Percentiles rank a stretch among this genome's conserved stretches.
phyloP scores from a whole-genome alignment of 2,888 invertebrate genomes.

The Troilus luridus region DNA sequence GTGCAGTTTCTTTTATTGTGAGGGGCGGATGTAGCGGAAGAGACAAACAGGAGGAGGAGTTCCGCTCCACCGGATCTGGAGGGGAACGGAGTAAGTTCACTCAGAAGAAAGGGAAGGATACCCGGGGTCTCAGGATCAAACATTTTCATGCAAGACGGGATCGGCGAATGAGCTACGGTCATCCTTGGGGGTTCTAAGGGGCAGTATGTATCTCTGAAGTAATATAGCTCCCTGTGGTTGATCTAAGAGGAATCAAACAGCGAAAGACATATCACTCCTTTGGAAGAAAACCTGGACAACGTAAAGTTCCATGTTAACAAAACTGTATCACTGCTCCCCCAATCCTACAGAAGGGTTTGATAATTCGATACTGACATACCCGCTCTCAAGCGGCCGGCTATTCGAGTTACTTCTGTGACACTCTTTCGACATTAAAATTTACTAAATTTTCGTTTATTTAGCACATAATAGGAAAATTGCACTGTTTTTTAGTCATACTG shows the following conservation, averaged over 20 bases:
- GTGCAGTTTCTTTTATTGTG: constrained; percentile 40
- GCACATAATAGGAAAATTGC: too few relatives aligned
- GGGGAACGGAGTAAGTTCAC: constrained; percentile 6
- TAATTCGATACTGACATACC: too few relatives aligned
- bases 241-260: not conserved
- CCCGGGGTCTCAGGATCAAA: constrained; percentile 26
- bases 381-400: too few relatives aligned
- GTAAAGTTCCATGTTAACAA: too few relatives aligned
- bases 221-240: not conserved
- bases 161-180: constrained; percentile 27
- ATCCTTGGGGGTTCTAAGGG: not conserved
- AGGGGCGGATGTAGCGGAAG: constrained; percentile 47
- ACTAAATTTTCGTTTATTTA: too few relatives aligned
- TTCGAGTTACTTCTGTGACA: too few relatives aligned
- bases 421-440: too few relatives aligned
- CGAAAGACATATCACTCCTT: too few relatives aligned
- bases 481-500: too few relatives aligned
- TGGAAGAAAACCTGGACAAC: too few relatives aligned
- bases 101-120: constrained; percentile 26
- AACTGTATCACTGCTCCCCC: too few relatives aligned
- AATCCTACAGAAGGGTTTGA: too few relatives aligned
- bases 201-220: not conserved
- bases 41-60: constrained; percentile 49
- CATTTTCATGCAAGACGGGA: constrained; percentile 36
- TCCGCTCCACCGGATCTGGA: constrained; percentile 33